Base-by-base conservation (phyloP, 1,140 invertebrate species). In the Platorchestia sp. region DNA sequence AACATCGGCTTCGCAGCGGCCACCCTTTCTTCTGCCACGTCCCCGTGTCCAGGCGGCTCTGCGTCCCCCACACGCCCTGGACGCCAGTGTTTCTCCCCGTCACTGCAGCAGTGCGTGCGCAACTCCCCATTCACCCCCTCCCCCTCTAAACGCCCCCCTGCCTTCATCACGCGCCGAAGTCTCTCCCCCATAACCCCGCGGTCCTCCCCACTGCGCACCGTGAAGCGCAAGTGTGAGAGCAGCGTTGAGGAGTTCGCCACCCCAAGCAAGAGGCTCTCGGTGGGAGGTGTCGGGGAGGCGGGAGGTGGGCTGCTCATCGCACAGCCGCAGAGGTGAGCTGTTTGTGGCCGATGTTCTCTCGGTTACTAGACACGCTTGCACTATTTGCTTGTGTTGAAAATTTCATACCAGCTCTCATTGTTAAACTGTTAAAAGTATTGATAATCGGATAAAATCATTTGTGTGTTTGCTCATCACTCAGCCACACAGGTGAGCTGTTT, bases 111-210 rank as follows among this genome's bases (percentile, higher is more conserved):
- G 96, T 96, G 96, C 95, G 97, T 97, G 14, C 97, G 97, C 53
- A 98, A 98, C 96, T 97, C 97, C 95, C 98, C 97, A 97, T 97
- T 98, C 90, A 98, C 98, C 10, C 98, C 98, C 53, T 97, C 97
- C 95, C 97, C 97, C 40, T 99, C 98, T 96, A 98, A 98, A 3
- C 98, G 98, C 16, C 97, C 98, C 95, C 98, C 98, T 96, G 98
- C 98, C 41, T 98, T 98, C 97, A 98, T 98, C 95, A 98, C 98
- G 22, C 91, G 97, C 47, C 97, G 98, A 53, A 99, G 98, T 96
- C 98, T 98, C 95, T 99, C 98, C 96, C 98, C 98, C 19, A 99
- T 99, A 96, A 98, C 98, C 27, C 98, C 99, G 97, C 97, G 98
- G 44, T 98, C 98, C 22, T 98, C 98, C 86, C 97, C 98, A 53